These are phyloP conservation scores for Trematomus bernacchii DNA, from an alignment of 2,797 vertebrate species.

Conservation along the genomic window DNA sequence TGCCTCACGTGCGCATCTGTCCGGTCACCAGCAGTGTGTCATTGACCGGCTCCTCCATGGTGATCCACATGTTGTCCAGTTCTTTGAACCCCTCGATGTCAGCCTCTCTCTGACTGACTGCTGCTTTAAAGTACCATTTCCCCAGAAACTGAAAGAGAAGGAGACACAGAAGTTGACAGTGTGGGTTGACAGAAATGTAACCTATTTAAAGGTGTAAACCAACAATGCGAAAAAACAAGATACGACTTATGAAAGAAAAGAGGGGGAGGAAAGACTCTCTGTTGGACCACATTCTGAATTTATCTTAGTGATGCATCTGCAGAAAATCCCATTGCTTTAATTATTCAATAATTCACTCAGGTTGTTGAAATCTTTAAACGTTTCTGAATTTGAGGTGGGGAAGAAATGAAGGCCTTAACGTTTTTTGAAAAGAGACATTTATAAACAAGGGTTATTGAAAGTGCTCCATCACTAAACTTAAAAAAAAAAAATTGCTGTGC, in stretches of 20 bases:
- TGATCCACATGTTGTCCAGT: conserved; percentile 66
- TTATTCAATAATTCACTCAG: background rate
- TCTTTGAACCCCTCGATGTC: conserved; percentile 59
- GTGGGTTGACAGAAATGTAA: background rate
- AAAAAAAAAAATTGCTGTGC: too few relatives aligned
- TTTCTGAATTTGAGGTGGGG: too few relatives aligned
- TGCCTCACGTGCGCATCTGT: conserved; percentile 61
- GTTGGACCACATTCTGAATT: background rate
- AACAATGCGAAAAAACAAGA: conserved; percentile 21
- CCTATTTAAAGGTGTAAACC: conserved; percentile 17
- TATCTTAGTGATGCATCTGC: background rate
- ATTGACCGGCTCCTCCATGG: conserved; percentile 52
- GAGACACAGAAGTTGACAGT: conserved; percentile 14
- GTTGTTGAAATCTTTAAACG: too few relatives aligned
- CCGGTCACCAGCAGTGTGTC: conserved; percentile 62
- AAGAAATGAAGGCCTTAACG: too few relatives aligned
- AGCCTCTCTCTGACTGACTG: conserved; percentile 55
- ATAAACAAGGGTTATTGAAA: too few relatives aligned
- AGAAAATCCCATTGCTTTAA: background rate
- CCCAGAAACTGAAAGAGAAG: conserved; percentile 65
- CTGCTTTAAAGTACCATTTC: conserved; percentile 70
- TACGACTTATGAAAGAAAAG: conserved; percentile 56
- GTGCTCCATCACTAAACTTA: too few relatives aligned
- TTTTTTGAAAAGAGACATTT: too few relatives aligned
- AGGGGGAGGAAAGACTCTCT: conserved; percentile 36